A percentile compares a stretch with the other conserved stretches of the same genome.
phyloP scores from a whole-genome alignment of 2,797 vertebrate species.

The Pelochelys cantorii region DNA sequence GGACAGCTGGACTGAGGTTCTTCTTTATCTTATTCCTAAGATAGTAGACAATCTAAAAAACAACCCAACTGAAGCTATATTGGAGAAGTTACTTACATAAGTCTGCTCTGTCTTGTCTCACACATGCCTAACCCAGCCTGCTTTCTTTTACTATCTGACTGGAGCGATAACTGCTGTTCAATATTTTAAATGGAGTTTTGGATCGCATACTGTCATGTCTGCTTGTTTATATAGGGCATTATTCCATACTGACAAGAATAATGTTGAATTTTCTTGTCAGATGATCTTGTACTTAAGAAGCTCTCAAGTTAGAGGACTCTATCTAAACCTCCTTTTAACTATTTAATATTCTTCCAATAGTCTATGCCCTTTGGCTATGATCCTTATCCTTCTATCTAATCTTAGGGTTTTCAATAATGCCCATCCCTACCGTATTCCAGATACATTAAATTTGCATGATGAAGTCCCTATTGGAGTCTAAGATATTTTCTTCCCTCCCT shows the following conservation, averaged over 20 bases:
- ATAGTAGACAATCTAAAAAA: neutral
- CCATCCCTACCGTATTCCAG: conserved; percentile 8
- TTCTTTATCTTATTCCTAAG: conserved; percentile 9
- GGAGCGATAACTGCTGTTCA: conserved; percentile 17
- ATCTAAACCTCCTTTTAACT: conserved; percentile 83
- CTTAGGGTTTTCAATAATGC: conserved; percentile 45
- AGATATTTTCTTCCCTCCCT: conserved; percentile 38
- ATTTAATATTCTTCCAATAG: conserved; percentile 79
- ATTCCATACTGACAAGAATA: conserved; percentile 74
- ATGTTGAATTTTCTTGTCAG: conserved; percentile 81
- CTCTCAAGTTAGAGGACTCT: conserved; percentile 79
- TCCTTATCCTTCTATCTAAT: conserved; percentile 62
- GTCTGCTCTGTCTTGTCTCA: neutral
- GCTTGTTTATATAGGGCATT: conserved; percentile 75
- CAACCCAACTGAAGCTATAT: neutral
- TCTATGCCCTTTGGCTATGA: conserved; percentile 72
- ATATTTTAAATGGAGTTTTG: conserved; percentile 65
- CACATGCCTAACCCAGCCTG: neutral
- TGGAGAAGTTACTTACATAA: conserved; percentile 1
- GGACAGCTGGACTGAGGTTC: neutral
- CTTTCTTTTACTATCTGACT: neutral
- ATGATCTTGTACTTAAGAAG: conserved; percentile 81
- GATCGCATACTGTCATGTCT: conserved; percentile 53
- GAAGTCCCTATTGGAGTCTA: conserved; percentile 43
- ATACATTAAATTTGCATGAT: conserved; percentile 62